These are phyloP conservation scores for Octomys mimax DNA, from an alignment of 2,797 vertebrate species.

Conservation along the genomic window DNA sequence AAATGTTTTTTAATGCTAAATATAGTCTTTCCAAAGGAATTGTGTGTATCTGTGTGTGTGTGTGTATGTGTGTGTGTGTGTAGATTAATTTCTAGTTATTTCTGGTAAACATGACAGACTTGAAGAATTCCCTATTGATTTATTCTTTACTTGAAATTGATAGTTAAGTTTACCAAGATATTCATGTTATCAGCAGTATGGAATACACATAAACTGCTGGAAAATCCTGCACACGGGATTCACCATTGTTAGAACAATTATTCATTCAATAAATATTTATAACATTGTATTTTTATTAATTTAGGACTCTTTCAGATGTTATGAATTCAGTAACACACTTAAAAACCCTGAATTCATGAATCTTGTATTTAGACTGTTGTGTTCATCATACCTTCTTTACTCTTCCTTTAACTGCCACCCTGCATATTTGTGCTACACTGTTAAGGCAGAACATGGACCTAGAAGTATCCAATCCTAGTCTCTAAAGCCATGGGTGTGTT, in stretches of 20 bases:
- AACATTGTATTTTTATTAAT: not conserved
- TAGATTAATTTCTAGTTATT: not conserved
- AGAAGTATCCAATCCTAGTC: not conserved
- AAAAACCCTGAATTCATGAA: not conserved
- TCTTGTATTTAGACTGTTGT: not conserved
- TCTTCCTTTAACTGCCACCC: not conserved
- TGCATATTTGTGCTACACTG: not conserved
- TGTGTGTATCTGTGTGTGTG: too few relatives aligned
- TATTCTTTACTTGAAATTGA: not conserved
- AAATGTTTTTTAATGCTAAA: not conserved
- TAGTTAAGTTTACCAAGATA: not conserved
- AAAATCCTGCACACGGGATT: not conserved
- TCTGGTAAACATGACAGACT: not conserved
- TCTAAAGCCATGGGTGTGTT: not conserved
- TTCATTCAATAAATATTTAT: not conserved
- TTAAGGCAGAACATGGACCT: too few relatives aligned
- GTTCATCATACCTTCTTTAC: not conserved
- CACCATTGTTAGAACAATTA: not conserved
- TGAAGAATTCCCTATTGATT: not conserved
- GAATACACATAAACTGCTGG: not conserved
- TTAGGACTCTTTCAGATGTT: not conserved
- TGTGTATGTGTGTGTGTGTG: not conserved
- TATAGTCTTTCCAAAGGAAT: not conserved
- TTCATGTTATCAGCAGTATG: not conserved
- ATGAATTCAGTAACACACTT: not conserved